Evolutionary conservation across 2,888 invertebrate species (phyloP), one percentile per base, ranked within the genome.

Genomic region (Mimumesa dahlbomi): DNA sequence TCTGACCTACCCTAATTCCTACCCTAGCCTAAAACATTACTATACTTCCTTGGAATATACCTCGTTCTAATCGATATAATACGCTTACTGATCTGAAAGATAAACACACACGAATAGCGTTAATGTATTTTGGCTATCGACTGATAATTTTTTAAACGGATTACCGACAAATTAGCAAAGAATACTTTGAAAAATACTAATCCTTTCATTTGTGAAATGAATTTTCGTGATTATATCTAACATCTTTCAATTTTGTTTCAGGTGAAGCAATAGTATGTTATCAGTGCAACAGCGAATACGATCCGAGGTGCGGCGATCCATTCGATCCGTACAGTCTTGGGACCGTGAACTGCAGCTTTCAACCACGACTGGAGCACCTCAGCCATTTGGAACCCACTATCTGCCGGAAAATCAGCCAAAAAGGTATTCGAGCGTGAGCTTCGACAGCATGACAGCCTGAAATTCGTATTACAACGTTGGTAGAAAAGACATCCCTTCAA

Each of bases 201-300:
- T 2, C 34, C n/a, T 11, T 9, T 11, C 1, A 11, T 29, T 31
- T 9, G 13, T n/a, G n/a, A n/a, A n/a, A n/a, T n/a, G n/a, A n/a
- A n/a, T n/a, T n/a, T 34, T 19, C 31, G 5, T 31, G 2, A n/a
- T 50, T 5, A 25, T 16, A n/a, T n/a, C n/a, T 49, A 29, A 18
- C 1, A 0, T 11, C 14, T 11, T 22, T 7, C 18, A 0, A n/a
- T 22, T 29, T 16, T 52, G 36, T 82, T 79, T 3, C 90, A 92
- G 93, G 92, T 29, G 91, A 92, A 56, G 91, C 94, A 70, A 92
- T 96, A 71, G 91, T 93, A 82, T 98, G 98, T 90, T 97, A 96
- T 88, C 94, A 96, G 84, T 98, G 97, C 90, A 98, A 97, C 91
- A 97, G 97, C 67, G 94, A 93, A 73, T 96, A 93, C 86, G 97